phyloP scores from a whole-genome alignment of 1,140 invertebrate genomes.

The Berghia stephanieae region DNA sequence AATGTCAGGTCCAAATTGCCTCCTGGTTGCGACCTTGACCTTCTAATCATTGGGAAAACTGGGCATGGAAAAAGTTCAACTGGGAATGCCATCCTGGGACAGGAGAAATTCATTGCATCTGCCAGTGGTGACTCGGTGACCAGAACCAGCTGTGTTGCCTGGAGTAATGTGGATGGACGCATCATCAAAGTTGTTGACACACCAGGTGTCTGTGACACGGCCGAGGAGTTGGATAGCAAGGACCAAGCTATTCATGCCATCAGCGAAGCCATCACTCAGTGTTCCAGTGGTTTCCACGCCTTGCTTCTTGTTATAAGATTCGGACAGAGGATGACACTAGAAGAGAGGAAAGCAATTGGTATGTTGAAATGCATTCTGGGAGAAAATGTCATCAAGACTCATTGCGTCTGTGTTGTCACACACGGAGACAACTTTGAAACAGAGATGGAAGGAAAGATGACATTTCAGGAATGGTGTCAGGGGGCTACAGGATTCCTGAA shows the following conservation, averaged over 20 bases:
- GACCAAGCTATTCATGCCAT: constrained; percentile 23
- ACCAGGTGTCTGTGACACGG: constrained; percentile 34
- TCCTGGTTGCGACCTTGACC: too few relatives aligned
- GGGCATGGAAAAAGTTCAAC: constrained; percentile 44
- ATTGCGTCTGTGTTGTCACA: constrained; percentile 30
- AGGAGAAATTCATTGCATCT: constrained; percentile 21
- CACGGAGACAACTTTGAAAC: constrained; percentile 28
- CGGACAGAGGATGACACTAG: constrained; percentile 25
- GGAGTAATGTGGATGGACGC: constrained; percentile 6
- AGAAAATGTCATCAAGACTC: constrained; percentile 22
- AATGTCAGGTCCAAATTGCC: too few relatives aligned
- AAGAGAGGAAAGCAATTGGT: constrained; percentile 31
- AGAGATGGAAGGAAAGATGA: constrained; percentile 8
- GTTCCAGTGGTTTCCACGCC: constrained; percentile 24
- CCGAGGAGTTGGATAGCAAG: not conserved
- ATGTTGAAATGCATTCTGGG: constrained; percentile 30
- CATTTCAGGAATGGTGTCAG: constrained; percentile 25
- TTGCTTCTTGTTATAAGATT: constrained; percentile 27
- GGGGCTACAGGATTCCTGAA: constrained; percentile 1
- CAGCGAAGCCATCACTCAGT: constrained; percentile 28
- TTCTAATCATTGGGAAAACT: constrained; percentile 41
- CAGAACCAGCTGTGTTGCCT: not conserved
- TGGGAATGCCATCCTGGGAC: constrained; percentile 40
- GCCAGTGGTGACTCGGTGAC: constrained; percentile 23
- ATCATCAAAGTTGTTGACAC: constrained; percentile 29